Percentiles rank a stretch among this genome's conserved stretches.
These are phyloP conservation scores for Phorcus lineatus DNA, from an alignment of 2,888 invertebrate species.

Conservation along the genomic window DNA sequence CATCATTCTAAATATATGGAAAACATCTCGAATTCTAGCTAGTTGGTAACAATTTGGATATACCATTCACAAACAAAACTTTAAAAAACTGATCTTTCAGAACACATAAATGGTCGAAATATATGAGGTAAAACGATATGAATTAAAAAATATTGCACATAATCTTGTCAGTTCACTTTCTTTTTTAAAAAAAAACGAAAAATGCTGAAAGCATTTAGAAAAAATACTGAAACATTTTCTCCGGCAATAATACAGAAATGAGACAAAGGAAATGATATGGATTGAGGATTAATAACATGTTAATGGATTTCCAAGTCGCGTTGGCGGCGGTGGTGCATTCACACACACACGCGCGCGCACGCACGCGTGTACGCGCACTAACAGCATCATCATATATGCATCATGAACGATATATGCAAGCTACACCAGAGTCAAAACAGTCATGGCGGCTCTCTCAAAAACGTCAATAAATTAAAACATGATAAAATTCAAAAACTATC, in stretches of 20 bases:
- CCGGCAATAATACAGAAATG: not conserved
- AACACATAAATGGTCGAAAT: constrained; percentile 19
- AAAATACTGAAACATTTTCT: too few relatives aligned
- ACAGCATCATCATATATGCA: constrained; percentile 12
- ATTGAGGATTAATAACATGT: not conserved
- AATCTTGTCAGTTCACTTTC: not conserved
- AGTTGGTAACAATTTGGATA: constrained; percentile 20
- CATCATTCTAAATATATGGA: constrained; percentile 15
- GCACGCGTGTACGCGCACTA: not conserved
- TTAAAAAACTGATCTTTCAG: not conserved
- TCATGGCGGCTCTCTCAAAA: constrained; percentile 13
- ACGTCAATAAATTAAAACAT: constrained; percentile 5
- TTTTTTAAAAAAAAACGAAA: not conserved
- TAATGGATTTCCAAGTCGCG: not conserved
- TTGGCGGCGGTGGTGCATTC: not conserved
- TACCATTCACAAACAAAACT: constrained; percentile 21
- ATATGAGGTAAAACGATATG: constrained; percentile 21
- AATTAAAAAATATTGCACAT: constrained; percentile 16
- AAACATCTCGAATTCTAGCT: not conserved
- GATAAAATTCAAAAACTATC: constrained; percentile 25
- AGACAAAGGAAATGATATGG: not conserved
- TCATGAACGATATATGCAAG: not conserved
- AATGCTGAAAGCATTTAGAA: constrained; percentile 1
- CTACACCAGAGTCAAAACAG: constrained; percentile 2
- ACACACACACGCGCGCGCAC: too few relatives aligned